These are phyloP conservation scores for Anguilla rostrata DNA, from an alignment of 2,113 vertebrate species.

Conservation along the genomic window DNA sequence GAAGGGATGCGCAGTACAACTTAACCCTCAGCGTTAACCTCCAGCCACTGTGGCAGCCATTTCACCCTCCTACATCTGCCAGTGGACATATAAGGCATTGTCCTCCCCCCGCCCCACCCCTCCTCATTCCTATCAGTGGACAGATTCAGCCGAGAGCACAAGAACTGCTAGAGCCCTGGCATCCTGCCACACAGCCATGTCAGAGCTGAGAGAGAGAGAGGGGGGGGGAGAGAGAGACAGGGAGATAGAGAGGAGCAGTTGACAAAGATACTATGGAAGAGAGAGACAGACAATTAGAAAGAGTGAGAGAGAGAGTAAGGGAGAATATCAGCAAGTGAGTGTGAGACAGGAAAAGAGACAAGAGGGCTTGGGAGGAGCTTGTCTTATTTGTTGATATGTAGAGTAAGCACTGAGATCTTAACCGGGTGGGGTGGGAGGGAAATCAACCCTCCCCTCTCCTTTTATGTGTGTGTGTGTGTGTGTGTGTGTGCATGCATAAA, in stretches of 20 bases:
- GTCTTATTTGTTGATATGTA: not conserved
- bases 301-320: not conserved
- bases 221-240: slow-evolving; percentile 7
- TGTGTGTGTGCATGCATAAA: slow-evolving; percentile 6
- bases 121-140: slow-evolving; percentile 26
- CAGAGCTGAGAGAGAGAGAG: slow-evolving; percentile 20
- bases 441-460: not conserved
- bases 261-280: not conserved
- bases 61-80: slow-evolving; percentile 25
- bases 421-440: not conserved
- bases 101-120: slow-evolving; percentile 39
- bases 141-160: slow-evolving; percentile 23
- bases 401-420: not conserved
- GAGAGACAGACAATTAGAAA: slow-evolving; percentile 8
- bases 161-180: slow-evolving; percentile 16
- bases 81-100: slow-evolving; percentile 42
- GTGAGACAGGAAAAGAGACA: not conserved
- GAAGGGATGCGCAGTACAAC: slow-evolving; percentile 12
- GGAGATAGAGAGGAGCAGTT: slow-evolving; percentile 6
- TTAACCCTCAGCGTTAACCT: slow-evolving; percentile 35
- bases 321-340: not conserved
- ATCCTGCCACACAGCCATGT: not conserved
- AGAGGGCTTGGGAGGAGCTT: slow-evolving; percentile 2
- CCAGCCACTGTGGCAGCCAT: slow-evolving; percentile 42
- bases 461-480: not conserved